Base-by-base conservation (phyloP, 2,797 vertebrate species). In the Myotis vivesi region DNA sequence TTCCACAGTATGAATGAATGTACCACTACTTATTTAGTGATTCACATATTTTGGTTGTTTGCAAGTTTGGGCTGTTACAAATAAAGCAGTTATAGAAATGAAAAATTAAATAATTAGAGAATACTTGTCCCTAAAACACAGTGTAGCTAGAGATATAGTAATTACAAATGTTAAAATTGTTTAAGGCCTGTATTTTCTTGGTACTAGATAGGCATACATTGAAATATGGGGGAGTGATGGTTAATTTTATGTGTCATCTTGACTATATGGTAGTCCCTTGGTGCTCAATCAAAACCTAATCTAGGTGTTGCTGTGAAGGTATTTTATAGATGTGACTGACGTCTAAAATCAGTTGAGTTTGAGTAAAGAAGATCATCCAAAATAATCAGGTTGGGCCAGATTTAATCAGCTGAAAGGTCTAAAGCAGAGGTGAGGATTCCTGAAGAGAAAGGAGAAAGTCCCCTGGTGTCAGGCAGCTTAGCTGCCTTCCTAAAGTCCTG, bases 71-170 rank as follows among this genome's bases (percentile, higher is more conserved):
- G 16, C 38, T 87, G 36, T 79, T 53, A 53, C 12, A 77, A 73
- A 69, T 80, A 88, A 73, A 46, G 4, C 13, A 75, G n/a, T 49
- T 64, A 80, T 81, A 51, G n/a, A 4, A 17, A 79, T 79, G 92
- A 41, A 77, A 41, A 57, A 22, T 66, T 53, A 85, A 53, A 77
- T 73, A 81, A 73, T 80, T 51, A 84, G 55, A 59, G n/a, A 69
- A 49, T 23, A 59, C 1, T 41, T 82, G 1, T 53, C 13, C 4
- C 62, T 53, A 33, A 73, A 20, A 51, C 6, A 41, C 5, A 82
- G 41, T 68, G 53, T 66, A 92, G 23, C 20, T 59, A 86, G 36
- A 71, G 3, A 41, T 57, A 8, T 1, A 85, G 6, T 25, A 66
- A 57, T 76, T 66, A 80, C 2, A 85, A 85, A 69, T 25, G 17